Base-by-base conservation (phyloP, 2,888 invertebrate species). In the Parnassius smintheus region DNA sequence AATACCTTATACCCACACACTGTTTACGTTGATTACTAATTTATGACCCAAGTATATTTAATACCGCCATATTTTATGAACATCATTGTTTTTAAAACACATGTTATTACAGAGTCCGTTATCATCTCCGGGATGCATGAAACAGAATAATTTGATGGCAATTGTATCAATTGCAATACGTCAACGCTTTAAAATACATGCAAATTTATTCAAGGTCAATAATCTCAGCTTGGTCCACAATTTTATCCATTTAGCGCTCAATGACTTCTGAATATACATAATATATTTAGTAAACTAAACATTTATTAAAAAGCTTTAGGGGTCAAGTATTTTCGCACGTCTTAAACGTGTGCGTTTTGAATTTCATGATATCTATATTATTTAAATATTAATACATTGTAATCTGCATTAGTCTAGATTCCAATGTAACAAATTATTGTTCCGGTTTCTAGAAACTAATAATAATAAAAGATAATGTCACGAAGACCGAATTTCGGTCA, bases 151-250 rank as follows among this genome's bases (percentile, higher is more conserved):
- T 72, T 66, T 63, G 62, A 66, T 64, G 62, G 61, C 70, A 74
- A 72, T 72, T 72, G 69, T 69, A 67, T 64, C 73, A 74, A 83
- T 80, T 83, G 76, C 76, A 77, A 79, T 76, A 75, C 75, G 72
- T 59, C 65, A 61, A 67, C 62, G 66, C 61, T 69, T 67, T 73
- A 70, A 70, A 75, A 75, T 72, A 69, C 68, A 69, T 73, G 71
- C 72, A 76, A 77, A 75, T 75, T 72, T 74, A 73, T 68, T 72
- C 81, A 82, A 85, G 82, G 83, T 78, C 82, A 72, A 63, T 52
- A 64, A 60, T 56, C 56, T 41, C 52, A 13, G 12, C 49, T 53
- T 41, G 11, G 18, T n/a, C n/a, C 42, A 11, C 13, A 42, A 52
- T 41, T 60, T 42, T 13, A 51, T 49, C 46, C 53, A n/a, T 35